Conservation (phyloP, 1,140 invertebrate species). For the Theocolax elegans region DNA sequence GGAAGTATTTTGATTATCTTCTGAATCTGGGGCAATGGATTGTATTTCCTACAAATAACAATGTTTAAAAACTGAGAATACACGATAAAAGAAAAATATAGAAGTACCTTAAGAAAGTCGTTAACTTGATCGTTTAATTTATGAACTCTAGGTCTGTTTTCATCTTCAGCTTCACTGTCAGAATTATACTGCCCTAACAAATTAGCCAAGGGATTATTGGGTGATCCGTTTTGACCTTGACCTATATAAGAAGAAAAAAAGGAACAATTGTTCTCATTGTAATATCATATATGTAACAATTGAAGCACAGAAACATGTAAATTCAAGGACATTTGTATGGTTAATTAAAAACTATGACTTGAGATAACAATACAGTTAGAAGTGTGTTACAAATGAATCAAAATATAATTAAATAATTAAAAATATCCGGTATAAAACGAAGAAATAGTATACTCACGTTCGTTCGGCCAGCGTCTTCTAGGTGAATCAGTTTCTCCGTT, state of each 20-base stretch:
- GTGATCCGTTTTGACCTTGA: constrained; percentile 55
- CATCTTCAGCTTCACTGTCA: constrained; percentile 63
- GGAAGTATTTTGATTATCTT: constrained; percentile 20
- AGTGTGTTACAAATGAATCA: no score
- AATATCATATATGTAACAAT: no score
- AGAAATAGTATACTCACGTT: constrained; percentile 19
- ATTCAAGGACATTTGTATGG: no score
- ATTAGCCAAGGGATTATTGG: constrained; percentile 59
- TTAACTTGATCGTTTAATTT: constrained; percentile 65
- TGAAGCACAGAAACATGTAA: no score
- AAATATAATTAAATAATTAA: no score
- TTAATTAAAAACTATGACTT: no score
- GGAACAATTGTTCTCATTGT: neutral
- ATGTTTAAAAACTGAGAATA: no score
- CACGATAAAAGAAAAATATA: no score
- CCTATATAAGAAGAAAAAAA: constrained; percentile 46
- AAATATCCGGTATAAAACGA: neutral
- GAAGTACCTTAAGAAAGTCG: constrained; percentile 64
- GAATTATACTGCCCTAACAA: constrained; percentile 66
- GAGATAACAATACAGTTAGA: no score
- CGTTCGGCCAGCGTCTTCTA: constrained; percentile 54
- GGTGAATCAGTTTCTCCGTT: constrained; percentile 54
- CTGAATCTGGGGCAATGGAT: constrained; percentile 53
- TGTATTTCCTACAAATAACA: constrained; percentile 61
- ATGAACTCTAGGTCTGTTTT: constrained; percentile 49